phyloP scores from a whole-genome alignment of 2,113 vertebrate species.

The Cervus canadensis region DNA sequence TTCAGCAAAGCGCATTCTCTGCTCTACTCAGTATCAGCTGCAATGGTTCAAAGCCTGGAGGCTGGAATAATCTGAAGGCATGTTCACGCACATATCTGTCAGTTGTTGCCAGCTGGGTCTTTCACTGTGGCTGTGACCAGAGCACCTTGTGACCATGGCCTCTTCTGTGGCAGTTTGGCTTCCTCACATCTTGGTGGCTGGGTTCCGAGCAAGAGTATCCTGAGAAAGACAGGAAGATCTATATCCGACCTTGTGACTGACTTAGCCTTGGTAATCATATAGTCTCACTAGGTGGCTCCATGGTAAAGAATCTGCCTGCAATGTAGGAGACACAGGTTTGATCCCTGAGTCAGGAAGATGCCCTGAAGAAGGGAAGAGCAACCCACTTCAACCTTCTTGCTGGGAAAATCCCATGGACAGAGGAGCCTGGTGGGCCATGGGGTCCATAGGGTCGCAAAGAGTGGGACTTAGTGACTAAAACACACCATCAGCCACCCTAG shows the following conservation, averaged over 20 bases:
- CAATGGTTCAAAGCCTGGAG: neutral
- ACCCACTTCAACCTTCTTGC: neutral
- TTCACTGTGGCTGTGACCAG: neutral
- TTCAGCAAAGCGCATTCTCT: neutral
- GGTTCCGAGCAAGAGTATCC: neutral
- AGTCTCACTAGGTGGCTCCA: neutral
- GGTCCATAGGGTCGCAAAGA: neutral
- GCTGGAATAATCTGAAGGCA: neutral
- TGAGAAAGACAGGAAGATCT: neutral
- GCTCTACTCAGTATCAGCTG: neutral
- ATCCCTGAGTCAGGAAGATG: neutral
- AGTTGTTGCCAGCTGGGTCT: neutral
- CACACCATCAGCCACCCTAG: neutral
- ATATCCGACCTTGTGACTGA: neutral
- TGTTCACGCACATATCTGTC: neutral
- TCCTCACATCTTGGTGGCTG: neutral
- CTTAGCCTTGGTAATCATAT: neutral
- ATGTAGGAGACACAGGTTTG: neutral
- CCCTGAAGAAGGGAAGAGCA: neutral
- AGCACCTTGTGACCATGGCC: neutral
- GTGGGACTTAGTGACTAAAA: neutral
- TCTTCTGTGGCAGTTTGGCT: neutral
- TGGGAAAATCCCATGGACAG: neutral
- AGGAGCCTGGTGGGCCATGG: neutral
- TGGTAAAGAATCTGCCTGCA: neutral